These are phyloP conservation scores for Oryzias woworae DNA, from an alignment of 2,113 vertebrate species.

Conservation along the genomic window DNA sequence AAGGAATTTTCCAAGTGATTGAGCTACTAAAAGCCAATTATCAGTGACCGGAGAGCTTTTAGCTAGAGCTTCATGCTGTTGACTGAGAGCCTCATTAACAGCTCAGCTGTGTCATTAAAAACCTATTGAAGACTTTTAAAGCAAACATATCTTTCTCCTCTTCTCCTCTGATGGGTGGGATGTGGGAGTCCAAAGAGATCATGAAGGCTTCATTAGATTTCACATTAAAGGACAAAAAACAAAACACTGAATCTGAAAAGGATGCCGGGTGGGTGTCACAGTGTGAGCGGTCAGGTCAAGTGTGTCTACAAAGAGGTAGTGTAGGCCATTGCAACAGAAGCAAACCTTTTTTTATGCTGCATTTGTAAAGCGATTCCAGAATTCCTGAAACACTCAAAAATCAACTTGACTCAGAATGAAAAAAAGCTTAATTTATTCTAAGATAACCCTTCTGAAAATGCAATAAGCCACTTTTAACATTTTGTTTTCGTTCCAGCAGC, in stretches of 20 bases:
- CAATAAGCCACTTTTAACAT: not conserved
- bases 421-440: no score
- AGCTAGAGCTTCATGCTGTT: not conserved
- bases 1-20: not conserved
- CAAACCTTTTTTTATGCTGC: no score
- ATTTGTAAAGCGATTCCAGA: no score
- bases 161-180: conserved; percentile 1
- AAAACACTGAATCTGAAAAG: not conserved
- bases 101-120: conserved; percentile 10
- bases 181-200: not conserved
- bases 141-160: conserved; percentile 3
- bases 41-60: conserved; percentile 1
- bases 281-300: no score
- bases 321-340: no score
- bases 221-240: not conserved
- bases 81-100: conserved; percentile 5
- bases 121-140: conserved; percentile 9
- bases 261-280: no score
- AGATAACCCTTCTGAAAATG: not conserved
- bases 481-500: not conserved
- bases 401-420: no score
- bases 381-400: no score
- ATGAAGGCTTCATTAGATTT: not conserved
- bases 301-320: no score
- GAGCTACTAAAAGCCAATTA: not conserved